Evolutionary conservation across 2,797 vertebrate species (phyloP), one percentile per base, ranked within the genome.

Genomic region (Pangasius djambal): DNA sequence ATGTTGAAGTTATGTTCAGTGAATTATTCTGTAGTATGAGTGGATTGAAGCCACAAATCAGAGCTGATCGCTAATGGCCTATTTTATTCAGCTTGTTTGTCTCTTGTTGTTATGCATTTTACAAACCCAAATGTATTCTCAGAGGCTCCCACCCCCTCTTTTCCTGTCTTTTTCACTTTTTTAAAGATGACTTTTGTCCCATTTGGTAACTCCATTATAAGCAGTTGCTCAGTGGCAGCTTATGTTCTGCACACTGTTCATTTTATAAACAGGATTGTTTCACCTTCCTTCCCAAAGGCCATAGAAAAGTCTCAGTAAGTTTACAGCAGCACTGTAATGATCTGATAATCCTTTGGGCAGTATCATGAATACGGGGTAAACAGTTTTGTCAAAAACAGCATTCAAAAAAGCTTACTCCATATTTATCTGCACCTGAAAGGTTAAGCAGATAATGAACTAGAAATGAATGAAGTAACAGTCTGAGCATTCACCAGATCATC

Each of bases 231-330:
- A 48, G 50, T 61, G 20, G 83, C 34, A 69, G 31, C 34, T 70
- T 86, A 61, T 72, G 74, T 78, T 88, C 69, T 57, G 85, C 72
- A 77, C 48, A 50, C 81, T 65, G 22, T 88, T 88, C 87, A 28
- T 85, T 85, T 67, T 69, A n/a, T 81, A 86, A 77, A 59, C 63
- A 69, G 10, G 63, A 48, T 57, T 70, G 50, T 86, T 82, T 86
- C 18, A 63, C 81, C 7, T 40, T 81, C 34, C 28, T 52, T 67
- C 74, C 16, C 22, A 79, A 55, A 78, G 48, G 31, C 70, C 34
- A 85, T 18, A 78, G 28, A 2, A 89, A 50, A 3, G 50, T 86
- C 25, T 48, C 61, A 67, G 20, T 88, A 55, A 5, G 6, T 78
- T 18, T 67, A 79, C 50, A 72, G 65, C 28, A 86, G 81, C 22